Evolutionary conservation across 2,888 invertebrate genomes (phyloP).

Genomic region (Meghimatium bilineatum): DNA sequence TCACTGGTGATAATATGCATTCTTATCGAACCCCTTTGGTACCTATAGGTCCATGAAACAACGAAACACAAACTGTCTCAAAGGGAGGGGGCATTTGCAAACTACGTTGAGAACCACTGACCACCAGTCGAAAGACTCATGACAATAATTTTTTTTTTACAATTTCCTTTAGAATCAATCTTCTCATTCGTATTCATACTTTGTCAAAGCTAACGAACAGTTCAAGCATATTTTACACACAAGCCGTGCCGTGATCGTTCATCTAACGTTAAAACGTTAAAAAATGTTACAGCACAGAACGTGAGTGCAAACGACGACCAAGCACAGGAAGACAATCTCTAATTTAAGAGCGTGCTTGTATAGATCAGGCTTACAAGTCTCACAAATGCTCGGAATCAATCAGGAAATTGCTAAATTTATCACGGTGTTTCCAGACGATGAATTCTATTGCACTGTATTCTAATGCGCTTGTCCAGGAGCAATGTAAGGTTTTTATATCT

Average conservation of each 20-base stretch:
- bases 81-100: no score
- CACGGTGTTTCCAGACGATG: background rate
- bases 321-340: background rate
- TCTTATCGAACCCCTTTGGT: no score
- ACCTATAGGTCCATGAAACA: no score
- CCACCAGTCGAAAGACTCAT: background rate
- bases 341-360: background rate
- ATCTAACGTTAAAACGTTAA: background rate
- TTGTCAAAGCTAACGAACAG: background rate
- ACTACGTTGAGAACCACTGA: no score
- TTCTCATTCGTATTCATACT: background rate
- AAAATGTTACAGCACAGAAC: background rate
- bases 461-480: background rate
- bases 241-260: background rate
- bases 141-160: background rate
- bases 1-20: no score
- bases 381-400: slow-evolving; percentile 11
- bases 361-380: background rate
- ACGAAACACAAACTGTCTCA: no score
- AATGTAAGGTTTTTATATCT: background rate
- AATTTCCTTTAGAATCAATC: no score
- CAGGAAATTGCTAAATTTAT: slow-evolving; percentile 20
- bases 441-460: slow-evolving; percentile 1
- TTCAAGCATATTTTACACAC: background rate
- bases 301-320: background rate